Conservation (phyloP, 1,140 invertebrate species). For the Aphidius ervi region DNA sequence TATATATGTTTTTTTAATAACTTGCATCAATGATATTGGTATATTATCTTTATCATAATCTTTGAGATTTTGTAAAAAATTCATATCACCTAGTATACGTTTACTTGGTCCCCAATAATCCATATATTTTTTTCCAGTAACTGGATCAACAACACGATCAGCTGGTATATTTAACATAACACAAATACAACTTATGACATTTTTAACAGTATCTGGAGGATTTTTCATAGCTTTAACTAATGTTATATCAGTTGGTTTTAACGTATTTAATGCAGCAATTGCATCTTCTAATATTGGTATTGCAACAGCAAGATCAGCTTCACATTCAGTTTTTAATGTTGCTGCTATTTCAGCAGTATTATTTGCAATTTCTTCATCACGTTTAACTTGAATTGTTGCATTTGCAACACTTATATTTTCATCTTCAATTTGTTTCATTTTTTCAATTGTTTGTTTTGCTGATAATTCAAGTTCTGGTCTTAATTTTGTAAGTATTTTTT, state of each 20-base stretch:
- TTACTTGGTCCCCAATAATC: constrained; percentile 76
- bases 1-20: constrained; percentile 65
- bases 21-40: constrained; percentile 57
- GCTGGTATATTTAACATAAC: constrained; percentile 67
- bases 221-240: constrained; percentile 80
- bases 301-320: constrained; percentile 65
- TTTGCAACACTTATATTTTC: constrained; percentile 67
- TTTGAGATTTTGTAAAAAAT: constrained; percentile 63
- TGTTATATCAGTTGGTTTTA: constrained; percentile 74
- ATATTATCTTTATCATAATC: constrained; percentile 74
- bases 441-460: constrained; percentile 60
- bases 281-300: constrained; percentile 65
- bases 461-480: constrained; percentile 67
- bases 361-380: constrained; percentile 66
- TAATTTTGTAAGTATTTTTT: constrained; percentile 60
- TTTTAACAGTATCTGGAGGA: constrained; percentile 69
- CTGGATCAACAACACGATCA: constrained; percentile 59
- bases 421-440: constrained; percentile 63
- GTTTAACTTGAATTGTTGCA: constrained; percentile 61
- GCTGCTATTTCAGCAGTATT: constrained; percentile 64
- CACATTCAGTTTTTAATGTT: constrained; percentile 64
- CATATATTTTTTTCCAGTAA: constrained; percentile 58
- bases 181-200: constrained; percentile 75
- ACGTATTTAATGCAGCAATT: constrained; percentile 65
- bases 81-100: constrained; percentile 67